Conservation (phyloP, 2,797 vertebrate species). For the Sebastes ruberrimus region DNA sequence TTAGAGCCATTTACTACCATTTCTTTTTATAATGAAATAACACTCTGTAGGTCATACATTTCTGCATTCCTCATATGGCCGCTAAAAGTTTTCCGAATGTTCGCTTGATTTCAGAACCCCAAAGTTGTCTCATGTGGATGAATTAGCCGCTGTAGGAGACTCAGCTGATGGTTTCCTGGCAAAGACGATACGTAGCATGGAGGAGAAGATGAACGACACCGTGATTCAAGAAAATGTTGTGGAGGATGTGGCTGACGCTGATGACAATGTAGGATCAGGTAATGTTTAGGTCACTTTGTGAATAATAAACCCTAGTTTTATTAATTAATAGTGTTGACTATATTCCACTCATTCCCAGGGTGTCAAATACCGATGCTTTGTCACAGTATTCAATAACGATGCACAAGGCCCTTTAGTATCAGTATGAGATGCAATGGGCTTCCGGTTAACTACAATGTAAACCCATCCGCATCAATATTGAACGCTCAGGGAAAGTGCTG, state of each 20-base stretch:
- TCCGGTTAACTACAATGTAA: no score
- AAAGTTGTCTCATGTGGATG: constrained; percentile 54
- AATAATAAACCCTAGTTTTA: neutral
- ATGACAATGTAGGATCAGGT: constrained; percentile 86
- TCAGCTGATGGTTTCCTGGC: constrained; percentile 83
- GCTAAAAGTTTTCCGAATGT: neutral
- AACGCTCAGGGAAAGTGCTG: no score
- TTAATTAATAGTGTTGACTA: neutral
- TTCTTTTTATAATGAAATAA: neutral
- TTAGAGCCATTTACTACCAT: neutral
- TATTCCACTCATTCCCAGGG: no score
- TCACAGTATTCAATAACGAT: no score
- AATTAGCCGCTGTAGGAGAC: constrained; percentile 81
- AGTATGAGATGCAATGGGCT: no score
- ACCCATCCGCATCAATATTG: no score
- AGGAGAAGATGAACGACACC: constrained; percentile 84
- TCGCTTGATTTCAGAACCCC: constrained; percentile 66
- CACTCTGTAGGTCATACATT: neutral
- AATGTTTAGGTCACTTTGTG: constrained; percentile 24
- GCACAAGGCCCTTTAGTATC: no score
- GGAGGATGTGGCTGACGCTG: constrained; percentile 78
- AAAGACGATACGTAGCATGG: constrained; percentile 84
- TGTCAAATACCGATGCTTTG: no score
- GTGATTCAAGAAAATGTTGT: constrained; percentile 60
- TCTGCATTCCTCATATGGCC: neutral